A percentile compares a stretch with the other conserved stretches of the same genome.
Conservation (phyloP, 2,888 invertebrate species). For the Arctia plantaginis region DNA sequence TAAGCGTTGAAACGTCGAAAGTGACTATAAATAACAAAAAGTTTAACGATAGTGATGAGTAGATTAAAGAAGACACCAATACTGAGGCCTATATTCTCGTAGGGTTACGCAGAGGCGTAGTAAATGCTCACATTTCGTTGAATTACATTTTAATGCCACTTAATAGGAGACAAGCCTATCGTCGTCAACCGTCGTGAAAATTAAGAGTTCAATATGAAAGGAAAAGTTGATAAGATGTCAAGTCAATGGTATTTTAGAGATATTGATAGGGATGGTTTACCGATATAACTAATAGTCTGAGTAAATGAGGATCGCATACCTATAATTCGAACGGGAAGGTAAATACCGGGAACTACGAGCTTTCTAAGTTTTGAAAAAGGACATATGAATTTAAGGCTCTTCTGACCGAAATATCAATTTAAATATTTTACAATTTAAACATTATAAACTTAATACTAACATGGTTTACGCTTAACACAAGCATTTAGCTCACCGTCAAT, state of each 20-base stretch:
- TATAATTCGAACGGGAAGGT: neutral
- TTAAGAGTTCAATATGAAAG: neutral
- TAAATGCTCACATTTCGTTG: neutral
- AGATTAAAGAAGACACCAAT: neutral
- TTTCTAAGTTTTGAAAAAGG: neutral
- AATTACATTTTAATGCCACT: neutral
- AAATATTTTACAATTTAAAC: neutral
- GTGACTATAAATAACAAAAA: neutral
- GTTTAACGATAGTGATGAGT: neutral
- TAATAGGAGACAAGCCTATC: neutral
- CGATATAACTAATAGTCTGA: too few relatives aligned
- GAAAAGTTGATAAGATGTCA: neutral
- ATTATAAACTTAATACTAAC: neutral
- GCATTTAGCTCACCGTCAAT: constrained; percentile 40
- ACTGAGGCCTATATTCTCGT: neutral
- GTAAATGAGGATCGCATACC: too few relatives aligned
- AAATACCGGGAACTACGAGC: neutral
- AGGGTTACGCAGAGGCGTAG: neutral
- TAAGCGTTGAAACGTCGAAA: neutral
- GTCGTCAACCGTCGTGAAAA: neutral
- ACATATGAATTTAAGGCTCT: neutral
- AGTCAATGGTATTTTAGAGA: neutral
- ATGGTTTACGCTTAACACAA: neutral
- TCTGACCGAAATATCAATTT: neutral
- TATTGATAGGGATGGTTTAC: too few relatives aligned